These are phyloP conservation scores for Lepidonotus clava DNA, from an alignment of 2,888 invertebrate species.

Conservation along the genomic window DNA sequence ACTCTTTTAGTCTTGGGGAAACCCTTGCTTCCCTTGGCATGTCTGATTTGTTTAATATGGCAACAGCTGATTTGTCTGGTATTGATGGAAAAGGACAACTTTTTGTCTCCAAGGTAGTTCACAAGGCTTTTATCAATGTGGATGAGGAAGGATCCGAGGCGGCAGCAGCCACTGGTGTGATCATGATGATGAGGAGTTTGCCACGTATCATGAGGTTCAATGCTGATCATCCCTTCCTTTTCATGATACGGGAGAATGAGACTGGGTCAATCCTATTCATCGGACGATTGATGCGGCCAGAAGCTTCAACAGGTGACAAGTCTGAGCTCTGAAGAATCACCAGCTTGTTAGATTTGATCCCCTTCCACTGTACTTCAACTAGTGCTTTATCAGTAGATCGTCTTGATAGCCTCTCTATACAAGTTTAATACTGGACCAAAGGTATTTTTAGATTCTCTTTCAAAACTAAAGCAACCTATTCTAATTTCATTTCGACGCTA, in stretches of 20 bases:
- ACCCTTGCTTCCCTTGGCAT: conserved; percentile 62
- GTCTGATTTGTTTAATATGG: conserved; percentile 65
- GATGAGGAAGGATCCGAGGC: conserved; percentile 72
- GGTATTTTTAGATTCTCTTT: too few relatives aligned
- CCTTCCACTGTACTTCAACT: too few relatives aligned
- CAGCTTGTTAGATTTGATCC: too few relatives aligned
- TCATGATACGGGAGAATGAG: conserved; percentile 64
- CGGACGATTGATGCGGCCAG: conserved; percentile 36
- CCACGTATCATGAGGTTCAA: conserved; percentile 56
- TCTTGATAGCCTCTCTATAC: too few relatives aligned
- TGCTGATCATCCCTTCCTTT: conserved; percentile 66
- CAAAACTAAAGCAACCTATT: too few relatives aligned
- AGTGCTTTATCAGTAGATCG: too few relatives aligned
- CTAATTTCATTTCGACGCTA: too few relatives aligned
- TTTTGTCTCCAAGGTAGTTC: conserved; percentile 73
- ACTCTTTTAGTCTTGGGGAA: conserved; percentile 59
- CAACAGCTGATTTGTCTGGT: conserved; percentile 73
- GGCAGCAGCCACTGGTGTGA: conserved; percentile 69
- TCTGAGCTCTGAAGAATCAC: conserved; percentile 30
- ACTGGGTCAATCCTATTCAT: conserved; percentile 60
- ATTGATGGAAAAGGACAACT: conserved; percentile 68
- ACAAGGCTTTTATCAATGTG: conserved; percentile 76
- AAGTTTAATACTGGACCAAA: too few relatives aligned
- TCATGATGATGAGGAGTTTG: conserved; percentile 56
- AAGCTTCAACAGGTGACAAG: background rate